These are phyloP conservation scores for Centropyge bicolor DNA, from an alignment of 2,797 vertebrate species.

Conservation along the genomic window DNA sequence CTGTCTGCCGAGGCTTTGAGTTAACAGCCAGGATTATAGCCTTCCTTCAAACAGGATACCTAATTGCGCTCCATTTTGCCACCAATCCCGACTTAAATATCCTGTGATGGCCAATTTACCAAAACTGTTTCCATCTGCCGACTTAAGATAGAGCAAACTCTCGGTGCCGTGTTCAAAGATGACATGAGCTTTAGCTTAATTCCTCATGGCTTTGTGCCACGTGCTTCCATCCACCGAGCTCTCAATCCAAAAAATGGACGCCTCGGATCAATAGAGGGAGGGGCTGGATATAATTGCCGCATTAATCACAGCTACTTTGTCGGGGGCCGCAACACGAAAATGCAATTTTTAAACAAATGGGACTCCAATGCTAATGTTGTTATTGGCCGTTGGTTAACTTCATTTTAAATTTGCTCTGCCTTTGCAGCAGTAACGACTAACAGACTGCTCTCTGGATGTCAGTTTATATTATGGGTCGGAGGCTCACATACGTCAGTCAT, in stretches of 20 bases:
- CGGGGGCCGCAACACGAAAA: constrained; percentile 42
- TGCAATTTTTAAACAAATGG: constrained; percentile 50
- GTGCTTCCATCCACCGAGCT: constrained; percentile 48
- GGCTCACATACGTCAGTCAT: neutral
- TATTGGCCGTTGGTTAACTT: constrained; percentile 33
- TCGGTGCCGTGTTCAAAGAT: constrained; percentile 32
- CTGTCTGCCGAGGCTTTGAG: constrained; percentile 32
- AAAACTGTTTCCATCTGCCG: constrained; percentile 50
- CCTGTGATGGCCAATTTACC: constrained; percentile 26
- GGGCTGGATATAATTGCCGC: constrained; percentile 60
- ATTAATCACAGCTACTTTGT: constrained; percentile 74
- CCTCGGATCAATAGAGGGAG: constrained; percentile 72
- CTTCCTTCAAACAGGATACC: constrained; percentile 16
- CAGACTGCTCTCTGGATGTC: constrained; percentile 3
- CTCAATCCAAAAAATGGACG: constrained; percentile 64
- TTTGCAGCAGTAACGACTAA: constrained; percentile 13
- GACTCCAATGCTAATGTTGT: constrained; percentile 33
- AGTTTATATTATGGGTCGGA: neutral
- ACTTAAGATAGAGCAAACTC: constrained; percentile 46
- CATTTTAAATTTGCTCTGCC: constrained; percentile 3
- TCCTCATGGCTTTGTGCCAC: constrained; percentile 49
- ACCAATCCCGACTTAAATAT: constrained; percentile 9
- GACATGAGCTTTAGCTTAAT: constrained; percentile 68
- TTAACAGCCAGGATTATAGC: constrained; percentile 36
- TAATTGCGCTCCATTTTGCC: constrained; percentile 24